These are phyloP conservation scores for Latrodectus hesperus DNA, from an alignment of 2,888 invertebrate species.

Conservation along the genomic window DNA sequence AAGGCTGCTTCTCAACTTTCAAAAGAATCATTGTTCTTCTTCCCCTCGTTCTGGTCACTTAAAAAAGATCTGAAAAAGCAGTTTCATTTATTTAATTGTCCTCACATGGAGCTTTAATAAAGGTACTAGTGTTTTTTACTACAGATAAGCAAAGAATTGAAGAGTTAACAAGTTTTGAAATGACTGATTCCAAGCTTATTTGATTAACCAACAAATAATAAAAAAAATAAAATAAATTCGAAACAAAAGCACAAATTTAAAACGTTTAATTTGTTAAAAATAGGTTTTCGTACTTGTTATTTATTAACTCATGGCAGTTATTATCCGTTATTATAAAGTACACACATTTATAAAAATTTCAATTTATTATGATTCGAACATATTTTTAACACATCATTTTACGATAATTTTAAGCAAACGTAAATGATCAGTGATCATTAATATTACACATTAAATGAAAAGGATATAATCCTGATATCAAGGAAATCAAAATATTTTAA, in stretches of 20 bases:
- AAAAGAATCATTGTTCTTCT: slow-evolving; percentile 25
- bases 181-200: background rate
- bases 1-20: slow-evolving; percentile 13
- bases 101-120: background rate
- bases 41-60: slow-evolving; percentile 21
- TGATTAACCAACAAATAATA: background rate
- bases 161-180: background rate
- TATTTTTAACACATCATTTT: too few species aligned
- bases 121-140: slow-evolving; percentile 3
- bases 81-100: slow-evolving; percentile 38
- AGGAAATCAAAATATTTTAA: too few species aligned
- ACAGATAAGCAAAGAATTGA: background rate
- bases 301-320: too few species aligned
- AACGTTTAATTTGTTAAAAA: background rate
- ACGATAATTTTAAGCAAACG: too few species aligned
- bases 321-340: too few species aligned
- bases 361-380: too few species aligned
- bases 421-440: too few species aligned
- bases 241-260: background rate
- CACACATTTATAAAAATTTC: too few species aligned
- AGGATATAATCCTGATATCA: too few species aligned
- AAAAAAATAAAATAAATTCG: background rate
- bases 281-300: background rate
- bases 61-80: slow-evolving; percentile 10
- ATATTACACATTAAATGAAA: too few species aligned